Conservation (phyloP, 2,888 invertebrate genomes). For the Invenusta paracnida region DNA sequence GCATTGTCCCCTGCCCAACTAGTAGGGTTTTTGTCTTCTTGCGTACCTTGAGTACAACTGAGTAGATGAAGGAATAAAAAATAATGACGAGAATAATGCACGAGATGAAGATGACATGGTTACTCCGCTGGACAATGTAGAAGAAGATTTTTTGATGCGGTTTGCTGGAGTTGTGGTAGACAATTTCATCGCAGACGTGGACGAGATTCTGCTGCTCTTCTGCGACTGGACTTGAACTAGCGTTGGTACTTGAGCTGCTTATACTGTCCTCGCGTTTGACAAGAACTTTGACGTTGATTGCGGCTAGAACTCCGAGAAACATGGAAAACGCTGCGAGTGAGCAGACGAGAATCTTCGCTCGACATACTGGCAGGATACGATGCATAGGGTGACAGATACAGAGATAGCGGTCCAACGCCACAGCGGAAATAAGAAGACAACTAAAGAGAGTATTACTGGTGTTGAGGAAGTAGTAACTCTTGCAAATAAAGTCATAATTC, state of each 20-base stretch:
- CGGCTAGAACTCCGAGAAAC: neutral
- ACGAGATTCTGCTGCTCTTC: neutral
- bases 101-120: slow-evolving; percentile 15
- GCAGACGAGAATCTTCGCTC: slow-evolving; percentile 9
- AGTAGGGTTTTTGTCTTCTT: neutral
- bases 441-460: slow-evolving; percentile 34
- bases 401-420: slow-evolving; percentile 36
- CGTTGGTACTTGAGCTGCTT: neutral
- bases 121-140: slow-evolving; percentile 14
- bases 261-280: neutral
- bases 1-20: neutral
- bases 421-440: slow-evolving; percentile 32
- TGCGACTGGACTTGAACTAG: neutral
- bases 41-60: slow-evolving; percentile 30
- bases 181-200: slow-evolving; percentile 35
- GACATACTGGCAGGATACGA: slow-evolving; percentile 1
- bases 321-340: slow-evolving; percentile 26
- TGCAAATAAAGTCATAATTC: neutral
- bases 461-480: slow-evolving; percentile 36
- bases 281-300: slow-evolving; percentile 15
- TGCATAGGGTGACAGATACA: slow-evolving; percentile 36
- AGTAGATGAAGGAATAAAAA: slow-evolving; percentile 33
- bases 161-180: slow-evolving; percentile 3
- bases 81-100: slow-evolving; percentile 31
- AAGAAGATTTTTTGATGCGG: neutral